A percentile compares a stretch with the other conserved stretches of the same genome.
phyloP scores from a whole-genome alignment of 2,797 vertebrate species.

The Phrynocephalus forsythii region DNA sequence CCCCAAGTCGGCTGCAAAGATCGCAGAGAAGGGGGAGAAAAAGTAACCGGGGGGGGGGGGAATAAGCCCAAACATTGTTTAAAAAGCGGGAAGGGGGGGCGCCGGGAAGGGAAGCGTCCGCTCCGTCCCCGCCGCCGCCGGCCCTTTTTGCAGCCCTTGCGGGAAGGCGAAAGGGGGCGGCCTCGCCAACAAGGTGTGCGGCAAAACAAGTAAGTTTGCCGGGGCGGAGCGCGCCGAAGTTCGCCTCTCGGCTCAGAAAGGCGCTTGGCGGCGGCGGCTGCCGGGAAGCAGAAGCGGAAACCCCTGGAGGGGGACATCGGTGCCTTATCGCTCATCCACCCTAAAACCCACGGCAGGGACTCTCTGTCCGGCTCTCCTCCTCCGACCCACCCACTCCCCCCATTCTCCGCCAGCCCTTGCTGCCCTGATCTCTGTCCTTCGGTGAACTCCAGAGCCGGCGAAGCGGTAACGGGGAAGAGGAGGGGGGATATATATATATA shows the following conservation, averaged over 20 bases:
- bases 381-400: too few relatives aligned
- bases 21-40: not conserved
- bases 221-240: not conserved
- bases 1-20: not conserved
- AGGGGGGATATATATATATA: not conserved
- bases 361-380: too few relatives aligned
- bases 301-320: not conserved
- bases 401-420: not conserved
- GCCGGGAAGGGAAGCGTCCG: not conserved
- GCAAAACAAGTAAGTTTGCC: too few relatives aligned
- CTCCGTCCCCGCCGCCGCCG: not conserved
- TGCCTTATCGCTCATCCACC: not conserved
- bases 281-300: not conserved
- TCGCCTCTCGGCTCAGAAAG: too few relatives aligned
- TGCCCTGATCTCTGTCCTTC: conserved; percentile 30
- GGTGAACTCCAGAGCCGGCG: conserved; percentile 17
- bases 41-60: too few relatives aligned
- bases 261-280: too few relatives aligned
- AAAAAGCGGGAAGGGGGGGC: not conserved
- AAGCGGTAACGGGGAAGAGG: not conserved
- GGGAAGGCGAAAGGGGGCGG: too few relatives aligned
- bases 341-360: too few relatives aligned
- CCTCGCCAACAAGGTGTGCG: not conserved
- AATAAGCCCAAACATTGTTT: not conserved
- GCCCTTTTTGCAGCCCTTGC: not conserved